phyloP scores from a whole-genome alignment of 2,888 invertebrate species.

The Agapostemon virescens region DNA sequence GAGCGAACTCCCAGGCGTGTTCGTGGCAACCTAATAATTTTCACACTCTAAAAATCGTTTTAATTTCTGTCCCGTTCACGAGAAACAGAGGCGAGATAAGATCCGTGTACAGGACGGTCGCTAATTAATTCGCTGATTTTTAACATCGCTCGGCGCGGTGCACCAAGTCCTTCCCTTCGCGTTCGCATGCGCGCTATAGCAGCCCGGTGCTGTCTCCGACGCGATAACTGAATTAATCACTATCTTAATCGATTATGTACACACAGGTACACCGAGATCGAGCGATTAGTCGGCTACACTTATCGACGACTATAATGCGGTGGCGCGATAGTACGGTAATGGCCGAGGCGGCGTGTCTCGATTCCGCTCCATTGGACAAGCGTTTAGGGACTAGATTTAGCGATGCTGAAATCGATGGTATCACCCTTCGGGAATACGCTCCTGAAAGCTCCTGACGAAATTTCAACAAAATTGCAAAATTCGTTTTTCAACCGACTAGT shows the following conservation, averaged over 20 bases:
- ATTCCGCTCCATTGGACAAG: conserved; percentile 59
- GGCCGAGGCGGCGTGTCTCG: conserved; percentile 54
- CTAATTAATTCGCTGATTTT: conserved; percentile 33
- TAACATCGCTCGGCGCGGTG: neutral
- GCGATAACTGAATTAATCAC: conserved; percentile 59
- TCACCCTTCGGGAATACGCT: neutral
- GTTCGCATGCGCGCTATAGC: neutral
- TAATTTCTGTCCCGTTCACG: conserved; percentile 10
- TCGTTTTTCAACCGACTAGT: no score
- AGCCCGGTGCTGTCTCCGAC: neutral
- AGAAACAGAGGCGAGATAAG: conserved; percentile 16
- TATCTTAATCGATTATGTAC: conserved; percentile 49
- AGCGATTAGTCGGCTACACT: conserved; percentile 30
- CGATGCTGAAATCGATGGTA: neutral
- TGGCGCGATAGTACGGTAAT: conserved; percentile 56
- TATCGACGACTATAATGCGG: conserved; percentile 48
- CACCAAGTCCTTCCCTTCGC: neutral
- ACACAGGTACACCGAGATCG: conserved; percentile 37
- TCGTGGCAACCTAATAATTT: conserved; percentile 10
- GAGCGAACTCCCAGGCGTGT: conserved; percentile 2
- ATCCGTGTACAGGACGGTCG: conserved; percentile 2
- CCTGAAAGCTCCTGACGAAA: neutral
- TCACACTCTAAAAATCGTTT: neutral
- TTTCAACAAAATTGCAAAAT: no score
- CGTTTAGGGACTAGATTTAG: conserved; percentile 44